A percentile compares a stretch with the other conserved stretches of the same genome.
These are phyloP conservation scores for Enteromius viviparus DNA, from an alignment of 2,797 vertebrate species.

Conservation along the genomic window DNA sequence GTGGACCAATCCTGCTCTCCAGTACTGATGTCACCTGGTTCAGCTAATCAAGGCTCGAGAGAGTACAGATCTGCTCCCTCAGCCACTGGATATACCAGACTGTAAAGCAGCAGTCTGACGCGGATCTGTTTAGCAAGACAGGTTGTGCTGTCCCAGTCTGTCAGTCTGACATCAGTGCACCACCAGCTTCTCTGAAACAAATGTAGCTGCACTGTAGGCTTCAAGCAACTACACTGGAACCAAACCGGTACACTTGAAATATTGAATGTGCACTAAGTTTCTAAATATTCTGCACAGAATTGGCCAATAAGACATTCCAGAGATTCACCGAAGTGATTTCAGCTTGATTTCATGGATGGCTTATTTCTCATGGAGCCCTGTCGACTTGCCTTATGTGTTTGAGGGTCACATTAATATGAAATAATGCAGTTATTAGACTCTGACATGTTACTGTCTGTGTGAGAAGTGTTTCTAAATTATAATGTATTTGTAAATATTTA, in stretches of 20 bases:
- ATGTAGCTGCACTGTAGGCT: slow-evolving; percentile 37
- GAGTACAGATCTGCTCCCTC: not conserved
- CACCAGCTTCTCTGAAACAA: slow-evolving; percentile 41
- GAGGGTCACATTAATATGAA: slow-evolving; percentile 50
- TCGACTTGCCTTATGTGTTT: slow-evolving; percentile 66
- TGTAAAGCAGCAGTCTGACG: slow-evolving; percentile 45
- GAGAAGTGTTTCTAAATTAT: slow-evolving; percentile 71
- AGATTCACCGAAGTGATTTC: slow-evolving; percentile 74
- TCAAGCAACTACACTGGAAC: slow-evolving; percentile 53
- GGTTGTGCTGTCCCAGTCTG: slow-evolving; percentile 43
- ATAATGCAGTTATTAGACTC: slow-evolving; percentile 60
- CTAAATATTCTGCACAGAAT: slow-evolving; percentile 61
- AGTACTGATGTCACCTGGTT: slow-evolving; percentile 19
- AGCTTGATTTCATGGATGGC: slow-evolving; percentile 44
- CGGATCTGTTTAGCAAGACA: slow-evolving; percentile 45
- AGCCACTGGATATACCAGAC: slow-evolving; percentile 25
- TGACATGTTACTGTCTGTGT: slow-evolving; percentile 55
- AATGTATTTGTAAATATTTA: slow-evolving; percentile 79
- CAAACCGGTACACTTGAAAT: slow-evolving; percentile 57
- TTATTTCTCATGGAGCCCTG: slow-evolving; percentile 52
- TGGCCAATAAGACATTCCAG: slow-evolving; percentile 89
- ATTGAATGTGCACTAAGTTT: slow-evolving; percentile 54
- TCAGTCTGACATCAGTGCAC: slow-evolving; percentile 54
- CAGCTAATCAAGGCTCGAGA: slow-evolving; percentile 16
- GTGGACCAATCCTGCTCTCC: slow-evolving; percentile 28